phyloP scores from a whole-genome alignment of 2,888 invertebrate genomes.

The Polia nebulosa region DNA sequence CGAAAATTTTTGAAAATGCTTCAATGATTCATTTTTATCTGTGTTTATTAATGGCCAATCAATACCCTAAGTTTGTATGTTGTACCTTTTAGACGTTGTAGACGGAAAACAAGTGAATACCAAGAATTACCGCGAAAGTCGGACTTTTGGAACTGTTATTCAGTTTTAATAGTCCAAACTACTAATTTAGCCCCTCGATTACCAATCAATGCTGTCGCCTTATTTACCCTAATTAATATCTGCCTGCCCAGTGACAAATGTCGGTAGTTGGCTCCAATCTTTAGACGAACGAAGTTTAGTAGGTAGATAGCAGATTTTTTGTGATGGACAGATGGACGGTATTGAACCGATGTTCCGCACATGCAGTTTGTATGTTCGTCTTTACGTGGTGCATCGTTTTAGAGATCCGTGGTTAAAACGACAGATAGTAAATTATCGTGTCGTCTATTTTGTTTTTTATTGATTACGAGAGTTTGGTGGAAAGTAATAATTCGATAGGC shows the following conservation, averaged over 20 bases:
- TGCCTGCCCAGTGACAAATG: conserved; percentile 36
- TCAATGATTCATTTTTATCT: no score
- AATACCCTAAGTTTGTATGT: no score
- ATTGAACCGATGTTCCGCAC: conserved; percentile 58
- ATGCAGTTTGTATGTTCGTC: conserved; percentile 54
- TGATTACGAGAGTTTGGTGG: no score
- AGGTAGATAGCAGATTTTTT: conserved; percentile 62
- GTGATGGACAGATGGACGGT: conserved; percentile 57
- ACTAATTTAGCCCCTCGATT: not conserved
- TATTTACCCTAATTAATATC: conserved; percentile 37
- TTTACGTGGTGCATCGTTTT: conserved; percentile 27
- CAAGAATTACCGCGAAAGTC: not conserved
- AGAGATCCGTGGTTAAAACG: conserved; percentile 36
- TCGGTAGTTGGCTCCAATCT: conserved; percentile 3
- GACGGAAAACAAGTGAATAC: no score
- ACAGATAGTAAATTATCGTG: no score
- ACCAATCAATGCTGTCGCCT: conserved; percentile 18
- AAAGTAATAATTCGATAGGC: no score
- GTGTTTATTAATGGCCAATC: no score
- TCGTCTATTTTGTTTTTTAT: no score
- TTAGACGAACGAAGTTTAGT: conserved; percentile 30
- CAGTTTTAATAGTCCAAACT: not conserved
- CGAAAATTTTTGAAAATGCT: no score
- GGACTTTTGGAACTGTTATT: not conserved
- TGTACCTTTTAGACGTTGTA: no score